Evolutionary conservation across 1,140 invertebrate genomes (phyloP).

Genomic region (Arctopsyche grandis): DNA sequence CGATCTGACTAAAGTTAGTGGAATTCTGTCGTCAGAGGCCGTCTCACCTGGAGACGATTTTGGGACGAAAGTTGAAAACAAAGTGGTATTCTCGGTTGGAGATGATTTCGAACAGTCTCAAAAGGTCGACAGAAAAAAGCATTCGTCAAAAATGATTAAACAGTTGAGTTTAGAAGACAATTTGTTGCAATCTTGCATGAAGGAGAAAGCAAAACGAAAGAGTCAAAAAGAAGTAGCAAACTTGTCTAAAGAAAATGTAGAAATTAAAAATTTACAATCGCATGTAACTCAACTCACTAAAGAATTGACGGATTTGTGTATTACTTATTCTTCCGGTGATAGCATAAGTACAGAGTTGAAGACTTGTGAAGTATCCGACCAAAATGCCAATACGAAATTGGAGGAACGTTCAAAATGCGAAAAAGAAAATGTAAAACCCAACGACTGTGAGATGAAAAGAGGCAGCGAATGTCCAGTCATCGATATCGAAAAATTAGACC

Average conservation of each 20-base stretch:
- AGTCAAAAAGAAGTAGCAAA: background rate
- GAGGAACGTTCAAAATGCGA: background rate
- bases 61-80: slow-evolving; percentile 35
- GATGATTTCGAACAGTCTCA: background rate
- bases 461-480: slow-evolving; percentile 36
- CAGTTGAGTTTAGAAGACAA: slow-evolving; percentile 22
- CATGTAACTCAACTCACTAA: slow-evolving; percentile 27
- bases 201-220: background rate
- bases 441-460: background rate
- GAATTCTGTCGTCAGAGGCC: slow-evolving; percentile 52
- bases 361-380: background rate
- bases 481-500: slow-evolving; percentile 58
- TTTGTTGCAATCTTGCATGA: background rate
- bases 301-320: slow-evolving; percentile 30
- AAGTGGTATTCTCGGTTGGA: slow-evolving; percentile 50
- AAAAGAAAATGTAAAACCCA: background rate
- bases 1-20: slow-evolving; percentile 57
- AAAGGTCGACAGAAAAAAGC: background rate
- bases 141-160: background rate
- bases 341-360: background rate
- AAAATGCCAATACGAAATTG: background rate
- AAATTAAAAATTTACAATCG: slow-evolving; percentile 31
- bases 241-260: slow-evolving; percentile 32
- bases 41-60: slow-evolving; percentile 42
- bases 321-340: slow-evolving; percentile 11